Evolutionary conservation across 2,888 invertebrate genomes (phyloP).

Genomic region (Corbicula japonica): DNA sequence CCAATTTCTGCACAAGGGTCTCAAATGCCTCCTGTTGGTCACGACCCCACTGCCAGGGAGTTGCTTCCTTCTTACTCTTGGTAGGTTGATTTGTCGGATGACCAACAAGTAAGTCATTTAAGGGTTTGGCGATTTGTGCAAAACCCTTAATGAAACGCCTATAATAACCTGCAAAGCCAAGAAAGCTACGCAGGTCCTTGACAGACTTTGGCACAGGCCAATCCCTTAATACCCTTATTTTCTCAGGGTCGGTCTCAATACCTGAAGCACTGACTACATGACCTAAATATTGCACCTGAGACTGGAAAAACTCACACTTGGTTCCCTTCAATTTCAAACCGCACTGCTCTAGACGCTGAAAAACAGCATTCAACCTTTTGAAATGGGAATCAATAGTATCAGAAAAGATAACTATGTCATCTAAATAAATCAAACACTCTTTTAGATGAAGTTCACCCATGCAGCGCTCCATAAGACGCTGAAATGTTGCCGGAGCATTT

Average conservation of each 20-base stretch:
- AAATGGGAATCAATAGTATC: background rate
- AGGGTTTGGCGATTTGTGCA: no score
- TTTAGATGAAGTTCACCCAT: conserved; percentile 5
- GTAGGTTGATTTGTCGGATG: conserved; percentile 12
- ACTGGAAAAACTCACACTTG: conserved; percentile 39
- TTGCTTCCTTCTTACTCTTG: conserved; percentile 17
- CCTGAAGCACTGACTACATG: conserved; percentile 36
- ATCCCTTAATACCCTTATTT: conserved; percentile 20
- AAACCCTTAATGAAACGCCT: conserved; percentile 40
- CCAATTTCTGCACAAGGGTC: conserved; percentile 30
- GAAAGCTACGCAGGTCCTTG: conserved; percentile 36
- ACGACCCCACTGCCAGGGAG: conserved; percentile 30
- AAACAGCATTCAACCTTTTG: background rate
- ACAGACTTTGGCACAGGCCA: conserved; percentile 43
- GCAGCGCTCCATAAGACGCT: conserved; percentile 6
- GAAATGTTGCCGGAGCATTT: background rate
- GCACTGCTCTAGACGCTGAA: background rate
- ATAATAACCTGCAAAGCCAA: conserved; percentile 51
- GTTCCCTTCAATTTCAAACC: conserved; percentile 11
- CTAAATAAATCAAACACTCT: conserved; percentile 12
- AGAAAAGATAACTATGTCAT: background rate
- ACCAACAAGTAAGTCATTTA: conserved; percentile 54
- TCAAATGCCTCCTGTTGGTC: conserved; percentile 38
- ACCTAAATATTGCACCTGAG: conserved; percentile 26
- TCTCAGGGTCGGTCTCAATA: conserved; percentile 45